Evolutionary conservation across 2,113 vertebrate genomes (phyloP).

Genomic region (Podocnemis expansa): DNA sequence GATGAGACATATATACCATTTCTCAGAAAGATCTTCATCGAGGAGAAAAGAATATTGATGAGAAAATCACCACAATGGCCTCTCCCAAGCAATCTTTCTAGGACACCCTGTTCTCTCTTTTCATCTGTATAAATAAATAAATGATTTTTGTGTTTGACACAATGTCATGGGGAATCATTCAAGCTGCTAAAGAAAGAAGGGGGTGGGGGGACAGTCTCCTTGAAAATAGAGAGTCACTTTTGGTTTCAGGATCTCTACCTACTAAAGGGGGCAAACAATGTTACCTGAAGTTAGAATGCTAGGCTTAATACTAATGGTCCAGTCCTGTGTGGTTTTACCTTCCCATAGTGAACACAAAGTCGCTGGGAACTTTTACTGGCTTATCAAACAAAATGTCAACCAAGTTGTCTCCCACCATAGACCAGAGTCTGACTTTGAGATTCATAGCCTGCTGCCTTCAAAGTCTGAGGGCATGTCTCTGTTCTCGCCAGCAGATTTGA

Average conservation of each 20-base stretch:
- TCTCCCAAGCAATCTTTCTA: conserved; percentile 19
- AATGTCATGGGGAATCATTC: not conserved
- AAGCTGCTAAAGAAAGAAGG: not conserved
- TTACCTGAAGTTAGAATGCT: not conserved
- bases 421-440: not conserved
- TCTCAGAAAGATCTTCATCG: conserved; percentile 39
- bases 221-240: conserved; percentile 10
- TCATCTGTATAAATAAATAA: conserved; percentile 13
- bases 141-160: not conserved
- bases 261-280: not conserved
- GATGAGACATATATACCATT: conserved; percentile 10
- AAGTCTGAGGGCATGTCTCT: not conserved
- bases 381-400: not conserved
- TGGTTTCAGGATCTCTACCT: conserved; percentile 2
- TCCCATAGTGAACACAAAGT: not conserved
- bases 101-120: conserved; percentile 56
- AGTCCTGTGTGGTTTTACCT: not conserved
- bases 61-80: conserved; percentile 28
- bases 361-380: not conserved
- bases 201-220: not conserved
- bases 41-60: conserved; percentile 48
- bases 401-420: not conserved
- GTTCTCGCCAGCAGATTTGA: no score
- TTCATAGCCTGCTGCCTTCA: not conserved
- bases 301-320: not conserved